Evolutionary conservation across 2,888 invertebrate genomes (phyloP), one percentile per base, ranked within the genome.

Genomic region (Dorcus hopei): DNA sequence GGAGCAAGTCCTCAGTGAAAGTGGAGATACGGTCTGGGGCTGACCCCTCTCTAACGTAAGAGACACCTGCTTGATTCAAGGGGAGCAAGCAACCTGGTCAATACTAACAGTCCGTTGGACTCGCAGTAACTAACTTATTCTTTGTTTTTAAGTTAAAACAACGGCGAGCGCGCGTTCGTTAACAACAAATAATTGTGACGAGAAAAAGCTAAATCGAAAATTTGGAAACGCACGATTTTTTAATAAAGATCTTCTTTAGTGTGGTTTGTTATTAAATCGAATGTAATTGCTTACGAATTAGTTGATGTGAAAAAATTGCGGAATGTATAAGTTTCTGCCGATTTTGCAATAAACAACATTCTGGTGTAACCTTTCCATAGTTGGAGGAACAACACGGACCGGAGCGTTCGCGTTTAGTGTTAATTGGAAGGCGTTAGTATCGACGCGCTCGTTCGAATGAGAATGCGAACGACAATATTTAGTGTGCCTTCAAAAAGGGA

Each of bases 81-180:
- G 71, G 72, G 72, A 71, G 71, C 70, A 71, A 71, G 71, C 70
- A 68, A 69, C 70, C 69, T 73, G 73, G 73, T 74, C 74, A 74
- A 74, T 74, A 74, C 69, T 69, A 65, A 33, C 63, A 62, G 63
- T 65, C 57, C 57, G 62, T 60, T 61, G 39, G 51, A 57, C 47
- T 51, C 57, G 51, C 52, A 40, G 51, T 57, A 51, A 33, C 47
- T 47, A 47, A 45, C 49, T 57, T 52, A 57, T 39, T 50, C 52
- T 52, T 51, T 57, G 51, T 19, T 57, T 47, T 50, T 43, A 51
- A 11, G 19, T 38, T 16, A 49, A 49, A 4, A n/a, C n/a, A 9
- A 9, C 33, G 38, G 9, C 38, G 9, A 33, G 26, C 42, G 11
- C 9, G 19, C 45, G 19, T 39, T n/a, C 14, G 26, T 33, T 33